Conservation (phyloP, 2,113 vertebrate species). For the Hippoglossus stenolepis region DNA sequence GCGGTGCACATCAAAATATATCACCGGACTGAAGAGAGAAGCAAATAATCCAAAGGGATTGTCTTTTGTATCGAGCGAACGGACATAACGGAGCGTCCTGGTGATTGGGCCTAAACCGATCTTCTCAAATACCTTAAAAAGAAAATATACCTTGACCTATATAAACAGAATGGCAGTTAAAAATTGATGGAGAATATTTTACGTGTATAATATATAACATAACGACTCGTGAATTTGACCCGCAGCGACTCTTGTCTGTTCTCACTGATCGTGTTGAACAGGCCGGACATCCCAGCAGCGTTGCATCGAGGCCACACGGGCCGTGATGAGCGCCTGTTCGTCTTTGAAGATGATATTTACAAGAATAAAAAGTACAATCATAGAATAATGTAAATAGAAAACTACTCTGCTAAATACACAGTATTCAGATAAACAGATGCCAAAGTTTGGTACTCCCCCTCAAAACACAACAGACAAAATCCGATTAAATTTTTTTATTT, state of each 20-base stretch:
- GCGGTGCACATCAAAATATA: neutral
- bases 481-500: slow-evolving; percentile 47
- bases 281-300: slow-evolving; percentile 17
- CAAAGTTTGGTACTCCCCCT: no score
- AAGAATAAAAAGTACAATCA: no score
- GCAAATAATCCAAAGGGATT: no score
- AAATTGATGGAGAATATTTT: neutral
- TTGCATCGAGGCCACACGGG: slow-evolving; percentile 8
- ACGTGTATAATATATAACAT: neutral
- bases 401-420: no score
- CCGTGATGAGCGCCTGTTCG: neutral
- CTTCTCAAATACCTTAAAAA: neutral
- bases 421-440: no score
- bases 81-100: neutral
- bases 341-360: no score
- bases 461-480: slow-evolving; percentile 40
- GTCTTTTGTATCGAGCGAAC: no score
- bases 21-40: neutral
- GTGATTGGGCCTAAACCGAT: neutral
- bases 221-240: neutral
- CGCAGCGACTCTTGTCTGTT: neutral
- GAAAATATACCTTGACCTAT: neutral
- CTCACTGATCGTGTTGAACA: neutral
- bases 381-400: no score
- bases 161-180: neutral